Evolutionary conservation across 2,113 vertebrate genomes (phyloP), one percentile per base, ranked within the genome.

Genomic region (Solea solea): DNA sequence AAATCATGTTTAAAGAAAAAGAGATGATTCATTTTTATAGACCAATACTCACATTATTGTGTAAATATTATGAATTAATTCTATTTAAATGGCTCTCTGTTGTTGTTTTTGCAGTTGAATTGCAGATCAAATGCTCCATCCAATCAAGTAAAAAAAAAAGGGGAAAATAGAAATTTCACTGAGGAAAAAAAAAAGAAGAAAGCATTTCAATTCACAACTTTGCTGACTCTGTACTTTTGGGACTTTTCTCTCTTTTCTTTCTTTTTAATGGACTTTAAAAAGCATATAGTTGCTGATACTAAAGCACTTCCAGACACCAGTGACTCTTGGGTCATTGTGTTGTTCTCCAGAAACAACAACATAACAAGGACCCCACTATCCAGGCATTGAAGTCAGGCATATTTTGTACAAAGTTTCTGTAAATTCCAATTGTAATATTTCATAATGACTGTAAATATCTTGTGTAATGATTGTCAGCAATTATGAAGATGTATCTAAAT

Each of bases 391-490:
- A 87, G 94, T 94, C 93, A 95, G 95, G 93, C 90, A 84, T 91
- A 92, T 93, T 95, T 94, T 95, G 95, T 94, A 94, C 77, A 94
- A 96, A 97, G 93, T 93, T 94, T 91, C 91, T 96, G 91, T 95
- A 93, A 93, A 97, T 94, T 92, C 88, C 95, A 95, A 94, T 94
- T 91, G 90, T 95, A 95, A 95, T 93, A 94, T 97, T 96, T 95
- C 93, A 95, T 94, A 95, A 95, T 93, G 94, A 95, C 90, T 98
- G 96, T 96, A 97, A 97, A 97, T 95, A 92, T 94, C 91, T 94
- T 98, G 95, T 98, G 97, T 94, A 97, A 93, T 97, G 95, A 97
- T 95, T 98, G 95, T 97, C 96, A 95, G 89, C 95, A 95, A 95
- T 94, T 96, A 95, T 94, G 94, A 93, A 96, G 94, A 96, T 96